Evolutionary conservation across 2,797 vertebrate species (phyloP), one percentile per base, ranked within the genome.

Genomic region (Sebastes flavidus): DNA sequence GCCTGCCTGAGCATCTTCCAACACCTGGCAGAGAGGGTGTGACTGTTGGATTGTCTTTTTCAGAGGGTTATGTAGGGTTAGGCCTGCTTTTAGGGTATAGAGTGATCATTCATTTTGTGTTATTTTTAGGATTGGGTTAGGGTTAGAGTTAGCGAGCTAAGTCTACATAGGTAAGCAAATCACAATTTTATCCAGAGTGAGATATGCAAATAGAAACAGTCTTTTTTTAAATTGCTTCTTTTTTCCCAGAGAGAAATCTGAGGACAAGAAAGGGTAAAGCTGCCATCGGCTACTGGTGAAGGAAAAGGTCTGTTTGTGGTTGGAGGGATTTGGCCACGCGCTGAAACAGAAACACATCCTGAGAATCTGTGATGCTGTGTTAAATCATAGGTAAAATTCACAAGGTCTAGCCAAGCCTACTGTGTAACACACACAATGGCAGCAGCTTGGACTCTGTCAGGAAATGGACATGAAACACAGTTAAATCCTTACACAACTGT

Each of bases 361-460:
- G 62, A 66, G 65, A 56, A 36, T 55, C 34, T 77, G 24, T 61
- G 49, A 77, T 72, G 34, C 32, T 58, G 77, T 84, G 78, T 77
- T 75, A 74, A 86, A 85, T 75, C 46, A 73, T 14, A 77, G 65
- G 58, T 72, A 10, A 36, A 83, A 80, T 82, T 77, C 36, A 32
- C 9, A 71, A 55, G 24, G 63, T 38, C 29, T 46, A 59, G 24
- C 38, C 72, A 74, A 73, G 49, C 14, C 82, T 55, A 30, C 80
- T 56, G 25, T 83, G 65, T 60, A 81, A 82, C 59, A 82, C 80
- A 89, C 80, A 86, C 77, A 89, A 84, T 65, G 56, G 74, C 60
- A 81, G 70, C 68, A 84, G 56, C 66, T 83, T 65, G 34, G 66
- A 68, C 70, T 74, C 52, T 71, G 72, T 76, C 79, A 82, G 55